Conservation (phyloP, 2,113 vertebrate genomes). For the Orthonyx spaldingii region DNA sequence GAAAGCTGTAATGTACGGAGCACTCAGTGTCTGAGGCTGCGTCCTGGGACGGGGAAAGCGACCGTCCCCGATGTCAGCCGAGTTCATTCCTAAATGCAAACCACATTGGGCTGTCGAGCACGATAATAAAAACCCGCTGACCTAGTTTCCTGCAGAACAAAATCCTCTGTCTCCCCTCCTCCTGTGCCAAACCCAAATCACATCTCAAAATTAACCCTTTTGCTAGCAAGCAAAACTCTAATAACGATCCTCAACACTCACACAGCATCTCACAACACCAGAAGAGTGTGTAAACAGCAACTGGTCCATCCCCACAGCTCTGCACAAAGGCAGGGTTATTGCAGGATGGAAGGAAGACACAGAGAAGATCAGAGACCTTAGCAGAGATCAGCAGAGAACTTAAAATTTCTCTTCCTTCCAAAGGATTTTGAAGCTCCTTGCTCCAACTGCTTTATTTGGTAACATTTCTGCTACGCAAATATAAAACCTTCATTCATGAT, state of each 20-base stretch:
- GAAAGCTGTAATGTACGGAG: neutral
- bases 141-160: conserved; percentile 67
- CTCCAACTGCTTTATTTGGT: neutral
- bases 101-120: conserved; percentile 33
- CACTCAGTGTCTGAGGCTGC: neutral
- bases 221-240: neutral
- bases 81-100: conserved; percentile 58
- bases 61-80: neutral
- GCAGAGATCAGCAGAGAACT: neutral
- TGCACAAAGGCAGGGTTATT: neutral
- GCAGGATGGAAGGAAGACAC: neutral
- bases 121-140: conserved; percentile 62
- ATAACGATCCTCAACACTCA: neutral
- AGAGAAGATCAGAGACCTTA: neutral
- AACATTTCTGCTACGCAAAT: neutral
- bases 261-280: neutral
- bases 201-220: conserved; percentile 57
- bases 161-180: conserved; percentile 53
- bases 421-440: neutral
- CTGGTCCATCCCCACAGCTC: neutral
- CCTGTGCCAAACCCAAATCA: conserved; percentile 40
- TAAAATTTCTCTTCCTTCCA: neutral
- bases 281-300: neutral
- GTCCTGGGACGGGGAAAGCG: conserved; percentile 52
- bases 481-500: neutral